Evolutionary conservation across 1,140 invertebrate genomes (phyloP).

Genomic region (Dolichoris vasculosae): DNA sequence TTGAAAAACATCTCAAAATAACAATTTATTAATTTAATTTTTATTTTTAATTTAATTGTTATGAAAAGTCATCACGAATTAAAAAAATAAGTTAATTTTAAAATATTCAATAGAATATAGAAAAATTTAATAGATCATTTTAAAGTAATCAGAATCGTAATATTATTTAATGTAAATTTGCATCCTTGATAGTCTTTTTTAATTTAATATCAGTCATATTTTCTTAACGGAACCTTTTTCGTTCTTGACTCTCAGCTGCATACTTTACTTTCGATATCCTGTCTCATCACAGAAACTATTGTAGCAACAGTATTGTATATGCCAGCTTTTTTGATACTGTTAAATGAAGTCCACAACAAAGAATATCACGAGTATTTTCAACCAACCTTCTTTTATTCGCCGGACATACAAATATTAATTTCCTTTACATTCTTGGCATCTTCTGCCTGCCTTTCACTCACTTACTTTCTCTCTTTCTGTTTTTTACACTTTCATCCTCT

Average conservation of each 20-base stretch:
- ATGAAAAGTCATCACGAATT: no score
- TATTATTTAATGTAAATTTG: no score
- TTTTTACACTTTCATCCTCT: not conserved
- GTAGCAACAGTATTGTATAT: not conserved
- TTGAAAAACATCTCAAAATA: no score
- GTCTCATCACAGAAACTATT: not conserved
- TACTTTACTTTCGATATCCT: not conserved
- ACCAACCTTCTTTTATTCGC: constrained; percentile 44
- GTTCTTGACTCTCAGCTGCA: not conserved
- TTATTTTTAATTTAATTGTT: no score
- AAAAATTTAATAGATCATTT: no score
- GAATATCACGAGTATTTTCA: constrained; percentile 10
- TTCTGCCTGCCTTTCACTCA: not conserved
- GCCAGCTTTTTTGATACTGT: not conserved
- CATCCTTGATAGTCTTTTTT: no score
- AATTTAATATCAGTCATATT: no score
- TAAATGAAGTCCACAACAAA: not conserved
- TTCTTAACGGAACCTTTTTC: not conserved
- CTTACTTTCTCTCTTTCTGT: constrained; percentile 35
- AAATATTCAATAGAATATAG: no score
- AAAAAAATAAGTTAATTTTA: no score
- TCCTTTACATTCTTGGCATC: constrained; percentile 37
- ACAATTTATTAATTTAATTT: no score
- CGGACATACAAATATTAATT: constrained; percentile 62
- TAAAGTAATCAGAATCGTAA: no score